Evolutionary conservation across 2,113 vertebrate genomes (phyloP).

Genomic region (Oryzias curvinotus): DNA sequence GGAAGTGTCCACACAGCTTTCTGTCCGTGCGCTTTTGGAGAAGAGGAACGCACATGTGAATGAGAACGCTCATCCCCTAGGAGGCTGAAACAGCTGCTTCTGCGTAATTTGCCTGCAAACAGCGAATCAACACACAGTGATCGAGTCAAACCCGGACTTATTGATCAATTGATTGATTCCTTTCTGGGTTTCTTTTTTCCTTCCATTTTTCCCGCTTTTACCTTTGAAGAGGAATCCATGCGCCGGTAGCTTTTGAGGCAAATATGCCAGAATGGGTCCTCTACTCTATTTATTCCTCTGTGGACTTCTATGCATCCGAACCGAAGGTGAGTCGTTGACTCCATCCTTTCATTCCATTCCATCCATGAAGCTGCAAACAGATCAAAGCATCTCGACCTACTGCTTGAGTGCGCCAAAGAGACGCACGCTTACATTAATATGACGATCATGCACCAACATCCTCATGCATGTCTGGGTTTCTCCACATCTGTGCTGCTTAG

Average conservation of each 20-base stretch:
- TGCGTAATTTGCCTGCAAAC: conserved; percentile 15
- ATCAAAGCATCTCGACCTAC: background rate
- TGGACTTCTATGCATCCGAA: conserved; percentile 71
- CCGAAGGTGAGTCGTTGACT: conserved; percentile 62
- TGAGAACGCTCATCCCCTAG: conserved; percentile 12
- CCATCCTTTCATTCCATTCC: background rate
- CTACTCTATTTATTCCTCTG: conserved; percentile 75
- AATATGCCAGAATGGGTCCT: conserved; percentile 79
- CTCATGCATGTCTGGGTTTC: no score
- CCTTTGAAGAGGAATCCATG: conserved; percentile 65
- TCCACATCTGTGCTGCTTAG: no score
- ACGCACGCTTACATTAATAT: no score
- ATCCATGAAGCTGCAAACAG: background rate
- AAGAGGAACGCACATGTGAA: conserved; percentile 50
- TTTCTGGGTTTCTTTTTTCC: background rate
- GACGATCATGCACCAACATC: no score
- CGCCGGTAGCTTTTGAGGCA: conserved; percentile 63
- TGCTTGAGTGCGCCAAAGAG: no score
- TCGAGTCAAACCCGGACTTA: conserved; percentile 36
- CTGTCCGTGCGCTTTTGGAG: conserved; percentile 57
- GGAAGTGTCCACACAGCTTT: conserved; percentile 36
- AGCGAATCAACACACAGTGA: conserved; percentile 16
- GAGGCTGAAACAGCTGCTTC: conserved; percentile 24
- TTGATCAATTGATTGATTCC: conserved; percentile 25
- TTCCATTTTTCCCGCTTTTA: conserved; percentile 16